Evolutionary conservation across 2,113 vertebrate species (phyloP).

Genomic region (Tragelaphus buxtoni): DNA sequence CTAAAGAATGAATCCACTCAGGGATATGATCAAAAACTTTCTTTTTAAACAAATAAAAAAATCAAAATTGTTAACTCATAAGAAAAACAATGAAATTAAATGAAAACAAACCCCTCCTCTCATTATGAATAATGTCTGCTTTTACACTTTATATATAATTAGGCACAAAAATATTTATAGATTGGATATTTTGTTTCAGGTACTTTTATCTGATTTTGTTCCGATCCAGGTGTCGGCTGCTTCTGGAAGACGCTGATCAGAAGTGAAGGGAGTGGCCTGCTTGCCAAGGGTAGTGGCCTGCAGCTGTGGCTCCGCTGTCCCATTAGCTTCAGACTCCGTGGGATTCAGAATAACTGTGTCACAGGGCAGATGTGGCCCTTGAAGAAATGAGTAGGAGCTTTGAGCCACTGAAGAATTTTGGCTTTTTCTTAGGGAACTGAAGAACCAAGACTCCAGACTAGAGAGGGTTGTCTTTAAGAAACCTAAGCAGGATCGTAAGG

Average conservation of each 20-base stretch:
- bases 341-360: not conserved
- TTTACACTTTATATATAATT: not conserved
- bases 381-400: not conserved
- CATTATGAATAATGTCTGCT: not conserved
- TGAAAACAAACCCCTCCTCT: not conserved
- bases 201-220: not conserved
- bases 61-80: not conserved
- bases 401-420: not conserved
- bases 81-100: not conserved
- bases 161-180: not conserved
- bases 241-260: not conserved
- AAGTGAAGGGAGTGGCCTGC: no score
- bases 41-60: not conserved
- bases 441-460: not conserved
- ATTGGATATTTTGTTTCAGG: not conserved
- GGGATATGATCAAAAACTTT: not conserved
- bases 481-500: no score
- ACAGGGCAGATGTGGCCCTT: not conserved
- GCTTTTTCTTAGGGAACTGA: not conserved
- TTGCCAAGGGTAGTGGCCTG: not conserved
- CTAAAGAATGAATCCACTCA: not conserved
- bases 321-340: rapidly evolving
- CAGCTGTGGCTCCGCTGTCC: not conserved
- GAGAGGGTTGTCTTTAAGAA: not conserved
- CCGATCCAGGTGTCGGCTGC: not conserved